Conservation (phyloP, 2,888 invertebrate species). For the Pasiphila rectangulata region DNA sequence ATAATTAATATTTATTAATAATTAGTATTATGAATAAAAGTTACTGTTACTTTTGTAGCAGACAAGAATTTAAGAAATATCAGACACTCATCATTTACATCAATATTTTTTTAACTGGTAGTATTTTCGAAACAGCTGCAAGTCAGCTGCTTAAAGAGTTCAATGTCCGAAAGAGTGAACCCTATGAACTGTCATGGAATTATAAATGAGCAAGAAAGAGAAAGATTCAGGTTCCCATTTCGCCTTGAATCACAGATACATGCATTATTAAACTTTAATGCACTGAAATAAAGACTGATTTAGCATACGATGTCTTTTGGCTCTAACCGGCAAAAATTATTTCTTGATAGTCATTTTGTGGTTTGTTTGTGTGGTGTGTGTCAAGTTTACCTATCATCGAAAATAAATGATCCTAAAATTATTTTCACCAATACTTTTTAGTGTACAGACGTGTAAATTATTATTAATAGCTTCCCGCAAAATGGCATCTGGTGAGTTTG, state of each 20-base stretch:
- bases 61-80: too few relatives aligned
- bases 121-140: conserved; percentile 17
- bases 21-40: too few relatives aligned
- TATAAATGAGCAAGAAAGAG: conserved; percentile 36
- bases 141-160: conserved; percentile 46
- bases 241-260: background rate
- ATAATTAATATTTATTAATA: too few relatives aligned
- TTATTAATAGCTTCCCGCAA: conserved; percentile 40
- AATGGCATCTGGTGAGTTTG: conserved; percentile 55
- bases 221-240: conserved; percentile 19
- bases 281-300: background rate
- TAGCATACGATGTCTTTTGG: background rate
- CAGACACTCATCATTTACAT: too few relatives aligned
- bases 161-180: conserved; percentile 41
- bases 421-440: conserved; percentile 40
- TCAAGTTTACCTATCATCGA: background rate
- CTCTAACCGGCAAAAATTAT: too few relatives aligned
- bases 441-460: conserved; percentile 39
- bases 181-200: conserved; percentile 30
- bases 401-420: conserved; percentile 55
- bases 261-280: conserved; percentile 6
- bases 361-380: background rate
- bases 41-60: too few relatives aligned
- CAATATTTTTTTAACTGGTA: background rate
- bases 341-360: background rate